These are phyloP conservation scores for Cichlasoma orientale DNA, from an alignment of 2,797 vertebrate genomes.

Conservation along the genomic window DNA sequence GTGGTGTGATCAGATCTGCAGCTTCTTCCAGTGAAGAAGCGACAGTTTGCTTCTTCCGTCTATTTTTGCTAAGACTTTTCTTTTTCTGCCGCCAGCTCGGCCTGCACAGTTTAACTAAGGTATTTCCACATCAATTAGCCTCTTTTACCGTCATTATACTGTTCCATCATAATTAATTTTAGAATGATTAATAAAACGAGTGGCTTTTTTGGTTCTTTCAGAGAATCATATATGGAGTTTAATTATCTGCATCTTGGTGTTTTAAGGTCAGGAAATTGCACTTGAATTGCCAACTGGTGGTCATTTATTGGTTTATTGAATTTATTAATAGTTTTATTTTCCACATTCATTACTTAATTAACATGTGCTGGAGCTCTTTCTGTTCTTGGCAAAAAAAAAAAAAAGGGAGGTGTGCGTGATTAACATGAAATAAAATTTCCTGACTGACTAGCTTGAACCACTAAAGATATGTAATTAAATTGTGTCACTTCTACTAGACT, in stretches of 20 bases:
- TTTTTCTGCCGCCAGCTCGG: accelerated
- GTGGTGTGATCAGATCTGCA: not conserved
- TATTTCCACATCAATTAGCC: not conserved
- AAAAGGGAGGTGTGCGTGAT: not conserved
- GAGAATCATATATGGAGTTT: not conserved
- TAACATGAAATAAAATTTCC: no score
- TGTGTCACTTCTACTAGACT: not conserved
- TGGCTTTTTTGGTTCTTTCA: accelerated
- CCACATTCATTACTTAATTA: not conserved
- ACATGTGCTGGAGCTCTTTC: not conserved
- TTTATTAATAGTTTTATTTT: slow-evolving; percentile 7
- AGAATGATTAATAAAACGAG: not conserved
- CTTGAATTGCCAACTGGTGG: not conserved
- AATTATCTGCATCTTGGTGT: slow-evolving; percentile 1
- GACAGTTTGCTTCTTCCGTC: not conserved
- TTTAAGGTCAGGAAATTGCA: not conserved
- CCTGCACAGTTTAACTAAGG: not conserved
- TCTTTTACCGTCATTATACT: not conserved
- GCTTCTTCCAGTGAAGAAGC: not conserved
- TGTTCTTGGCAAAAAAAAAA: not conserved
- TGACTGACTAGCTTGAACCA: not conserved
- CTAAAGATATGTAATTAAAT: not conserved
- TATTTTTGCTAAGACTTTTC: not conserved
- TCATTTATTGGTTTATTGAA: not conserved
- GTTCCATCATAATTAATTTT: not conserved